Percentiles rank a stretch among this genome's conserved stretches.
Conservation (phyloP, 2,113 vertebrate genomes). For the Thryonomys swinderianus region DNA sequence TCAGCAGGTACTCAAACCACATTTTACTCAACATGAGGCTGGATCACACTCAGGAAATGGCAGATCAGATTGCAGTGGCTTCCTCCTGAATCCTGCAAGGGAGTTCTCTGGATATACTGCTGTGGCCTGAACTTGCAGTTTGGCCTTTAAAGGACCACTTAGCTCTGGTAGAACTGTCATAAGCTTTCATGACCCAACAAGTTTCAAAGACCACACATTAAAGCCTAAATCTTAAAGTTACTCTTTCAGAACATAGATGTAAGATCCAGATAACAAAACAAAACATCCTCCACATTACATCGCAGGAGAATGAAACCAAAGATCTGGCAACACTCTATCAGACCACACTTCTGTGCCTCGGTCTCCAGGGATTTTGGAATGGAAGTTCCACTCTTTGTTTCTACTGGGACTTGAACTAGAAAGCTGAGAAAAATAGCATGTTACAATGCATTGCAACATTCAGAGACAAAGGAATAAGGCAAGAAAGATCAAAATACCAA, state of each 20-base stretch:
- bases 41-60: background rate
- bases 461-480: background rate
- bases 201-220: background rate
- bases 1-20: background rate
- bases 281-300: background rate
- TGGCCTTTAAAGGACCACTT: background rate
- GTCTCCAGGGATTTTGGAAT: background rate
- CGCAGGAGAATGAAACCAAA: background rate
- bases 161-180: background rate
- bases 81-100: too few species aligned
- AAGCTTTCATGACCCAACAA: background rate
- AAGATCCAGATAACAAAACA: background rate
- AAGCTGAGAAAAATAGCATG: background rate
- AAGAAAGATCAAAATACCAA: background rate
- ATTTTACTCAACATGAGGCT: background rate
- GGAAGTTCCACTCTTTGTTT: background rate
- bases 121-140: background rate
- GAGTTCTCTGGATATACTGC: background rate
- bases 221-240: background rate
- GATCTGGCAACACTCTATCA: background rate
- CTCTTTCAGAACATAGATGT: background rate
- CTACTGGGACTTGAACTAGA: background rate
- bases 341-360: background rate
- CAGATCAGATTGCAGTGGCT: background rate
- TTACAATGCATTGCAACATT: background rate